Conservation (phyloP, 2,113 vertebrate genomes). For the Lota lota region DNA sequence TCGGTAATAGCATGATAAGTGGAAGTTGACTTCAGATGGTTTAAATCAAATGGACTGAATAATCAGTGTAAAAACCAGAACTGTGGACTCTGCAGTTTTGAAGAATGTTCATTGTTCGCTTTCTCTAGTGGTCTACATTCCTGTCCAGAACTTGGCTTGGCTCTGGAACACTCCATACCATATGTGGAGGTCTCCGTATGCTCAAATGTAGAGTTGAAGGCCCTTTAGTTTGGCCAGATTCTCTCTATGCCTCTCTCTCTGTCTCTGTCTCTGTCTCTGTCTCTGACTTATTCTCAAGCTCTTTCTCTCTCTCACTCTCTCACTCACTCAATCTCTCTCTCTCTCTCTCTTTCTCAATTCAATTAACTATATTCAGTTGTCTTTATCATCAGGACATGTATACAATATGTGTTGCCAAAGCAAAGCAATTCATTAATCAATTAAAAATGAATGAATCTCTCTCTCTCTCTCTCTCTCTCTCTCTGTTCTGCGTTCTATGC, state of each 20-base stretch:
- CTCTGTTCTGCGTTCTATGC: too few species aligned
- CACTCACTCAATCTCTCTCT: not conserved
- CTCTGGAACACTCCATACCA: slow-evolving; percentile 57
- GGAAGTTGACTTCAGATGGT: slow-evolving; percentile 38
- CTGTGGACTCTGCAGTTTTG: slow-evolving; percentile 47
- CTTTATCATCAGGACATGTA: slow-evolving; percentile 4
- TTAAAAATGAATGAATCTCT: too few species aligned
- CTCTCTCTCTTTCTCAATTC: too few species aligned
- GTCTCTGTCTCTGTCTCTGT: not conserved
- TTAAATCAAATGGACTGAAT: slow-evolving; percentile 37
- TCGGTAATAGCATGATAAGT: not conserved
- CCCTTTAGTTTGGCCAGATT: slow-evolving; percentile 37
- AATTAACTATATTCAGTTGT: too few species aligned
- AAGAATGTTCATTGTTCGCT: slow-evolving; percentile 51
- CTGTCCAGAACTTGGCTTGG: slow-evolving; percentile 46
- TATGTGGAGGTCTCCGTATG: slow-evolving; percentile 54
- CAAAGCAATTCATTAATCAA: too few species aligned
- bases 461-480: too few species aligned
- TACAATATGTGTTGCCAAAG: too few species aligned
- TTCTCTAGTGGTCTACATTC: slow-evolving; percentile 44
- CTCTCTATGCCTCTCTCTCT: not conserved
- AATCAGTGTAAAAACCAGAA: slow-evolving; percentile 39
- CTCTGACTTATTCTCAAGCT: not conserved
- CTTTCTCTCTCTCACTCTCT: not conserved
- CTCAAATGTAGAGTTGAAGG: slow-evolving; percentile 31